Base-by-base conservation (phyloP, 53 echinoderm and acorn worm species). In the Astropecten irregularis region DNA sequence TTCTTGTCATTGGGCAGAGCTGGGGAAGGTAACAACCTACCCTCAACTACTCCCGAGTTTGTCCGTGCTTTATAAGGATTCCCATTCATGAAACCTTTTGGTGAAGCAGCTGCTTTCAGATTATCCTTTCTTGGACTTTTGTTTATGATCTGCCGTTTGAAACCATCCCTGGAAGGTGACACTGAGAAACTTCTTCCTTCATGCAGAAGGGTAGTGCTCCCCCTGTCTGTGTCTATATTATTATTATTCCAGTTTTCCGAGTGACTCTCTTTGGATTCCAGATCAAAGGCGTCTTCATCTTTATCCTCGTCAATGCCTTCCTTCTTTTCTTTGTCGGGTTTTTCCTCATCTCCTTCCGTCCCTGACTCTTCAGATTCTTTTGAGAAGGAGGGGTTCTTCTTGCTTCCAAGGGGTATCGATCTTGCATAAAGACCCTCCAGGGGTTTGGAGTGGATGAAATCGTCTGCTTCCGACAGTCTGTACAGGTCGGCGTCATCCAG, bases 221-320 rank as follows among this genome's bases (percentile, higher is more conserved):
- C n/a, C n/a, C n/a, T n/a, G n/a, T n/a, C n/a, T n/a, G 48, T 28
- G 42, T 46, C 69, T 27, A 50, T 34, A 23, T 56, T 74, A 18
- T 40, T 74, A 38, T 74, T 74, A 39, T 74, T 74, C 55, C 74
- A 74, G 58, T 74, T 74, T 37, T 56, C 39, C 14, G 74, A 31
- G 20, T 16, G 74, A 20, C 39, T 27, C 29, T 64, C 37, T 64
- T 20, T 32, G 7, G 64, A 35, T 64, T 40, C 35, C 39, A 40
- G 9, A 22, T 71, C 51, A 33, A 6, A 31, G 16, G 34, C 10
- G 30, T 58, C 59, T 58, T 58, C 28, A 52, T 31, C 71, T 20
- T 50, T 50, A 31, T 50, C 53, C 61, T 61, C 61, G 3, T 34
- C 36, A 11, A 10, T 36, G 9, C 36, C 66, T 54, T 57, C 54